phyloP scores from a whole-genome alignment of 2,888 invertebrate species.

The Alcis repandata region DNA sequence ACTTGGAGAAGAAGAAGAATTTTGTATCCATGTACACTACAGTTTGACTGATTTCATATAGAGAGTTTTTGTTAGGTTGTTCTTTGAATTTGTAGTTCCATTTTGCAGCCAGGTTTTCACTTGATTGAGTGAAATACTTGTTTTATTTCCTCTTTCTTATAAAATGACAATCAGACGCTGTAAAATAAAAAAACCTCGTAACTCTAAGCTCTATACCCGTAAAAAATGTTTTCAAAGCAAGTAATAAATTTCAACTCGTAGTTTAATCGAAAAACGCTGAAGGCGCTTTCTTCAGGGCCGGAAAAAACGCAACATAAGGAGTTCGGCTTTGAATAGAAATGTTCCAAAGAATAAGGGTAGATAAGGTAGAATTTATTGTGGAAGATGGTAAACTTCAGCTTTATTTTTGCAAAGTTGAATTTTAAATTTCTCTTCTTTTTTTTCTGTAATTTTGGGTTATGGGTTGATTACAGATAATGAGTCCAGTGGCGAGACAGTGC shows the following conservation, averaged over 20 bases:
- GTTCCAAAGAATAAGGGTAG: constrained; percentile 10
- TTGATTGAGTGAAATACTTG: too few species aligned
- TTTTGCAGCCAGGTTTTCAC: too few species aligned
- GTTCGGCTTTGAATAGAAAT: constrained; percentile 19
- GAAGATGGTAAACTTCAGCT: neutral
- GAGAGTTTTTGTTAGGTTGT: too few species aligned
- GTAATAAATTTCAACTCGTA: constrained; percentile 13
- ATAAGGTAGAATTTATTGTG: constrained; percentile 27
- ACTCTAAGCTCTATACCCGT: neutral
- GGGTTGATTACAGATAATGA: too few species aligned
- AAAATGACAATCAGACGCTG: neutral
- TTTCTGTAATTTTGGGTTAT: too few species aligned
- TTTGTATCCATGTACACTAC: too few species aligned
- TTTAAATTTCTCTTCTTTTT: neutral
- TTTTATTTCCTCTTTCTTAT: too few species aligned
- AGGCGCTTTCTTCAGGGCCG: constrained; percentile 4
- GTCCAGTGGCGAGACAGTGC: too few species aligned
- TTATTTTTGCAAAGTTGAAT: neutral
- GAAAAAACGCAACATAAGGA: constrained; percentile 28
- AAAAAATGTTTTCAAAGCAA: constrained; percentile 2
- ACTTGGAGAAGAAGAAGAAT: too few species aligned
- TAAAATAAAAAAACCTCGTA: too few species aligned
- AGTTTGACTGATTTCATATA: too few species aligned
- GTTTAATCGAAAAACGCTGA: constrained; percentile 31
- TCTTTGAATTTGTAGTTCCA: too few species aligned